Evolutionary conservation across 2,113 vertebrate genomes (phyloP), one percentile per base, ranked within the genome.

Genomic region (Thalassoma bifasciatum): DNA sequence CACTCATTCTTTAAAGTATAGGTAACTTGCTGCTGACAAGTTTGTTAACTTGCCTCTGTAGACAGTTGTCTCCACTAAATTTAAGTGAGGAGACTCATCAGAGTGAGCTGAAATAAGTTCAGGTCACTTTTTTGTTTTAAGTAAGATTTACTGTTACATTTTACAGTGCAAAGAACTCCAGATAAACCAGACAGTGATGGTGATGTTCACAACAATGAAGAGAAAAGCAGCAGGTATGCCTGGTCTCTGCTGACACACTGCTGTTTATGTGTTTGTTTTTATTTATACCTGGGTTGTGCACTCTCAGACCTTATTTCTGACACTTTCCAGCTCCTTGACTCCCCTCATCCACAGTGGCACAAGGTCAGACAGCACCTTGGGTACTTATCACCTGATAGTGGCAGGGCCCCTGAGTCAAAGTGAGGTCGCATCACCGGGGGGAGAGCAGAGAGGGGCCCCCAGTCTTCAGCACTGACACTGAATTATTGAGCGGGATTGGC

Each of bases 401-500:
- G 40, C 17, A 23, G 44, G 37, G 47, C 13, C 38, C 52, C 54
- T 8, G 37, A 75, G 72, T 86, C 66, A 88, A 85, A 79, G 59
- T 22, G 49, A 68, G 83, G 77, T 83, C 23, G 22, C 46, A 59
- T 80, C 75, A 64, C 56, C 19, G 14, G 61, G 60, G 60, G 60
- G 42, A 57, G 63, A 79, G 54, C 37, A 42, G n/a, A 30, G 58
- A 16, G 17, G 16, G 69, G 53, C 19, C 23, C n/a, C 16, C 0
- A 11, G 64, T 72, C 59, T 60, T 73, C 30, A 53, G 58, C 56
- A 64, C 26, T 23, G 69, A 64, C 54, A 53, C 54, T 84, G 83
- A 86, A 90, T 90, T 80, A 91, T 82, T 83, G 76, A 88, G 78
- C 44, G 57, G 38, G 40, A 61, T 73, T 65, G 53, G 60, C 69